Evolutionary conservation across 2,797 vertebrate species (phyloP), one percentile per base, ranked within the genome.

Genomic region (Alcedo quadribrachys): DNA sequence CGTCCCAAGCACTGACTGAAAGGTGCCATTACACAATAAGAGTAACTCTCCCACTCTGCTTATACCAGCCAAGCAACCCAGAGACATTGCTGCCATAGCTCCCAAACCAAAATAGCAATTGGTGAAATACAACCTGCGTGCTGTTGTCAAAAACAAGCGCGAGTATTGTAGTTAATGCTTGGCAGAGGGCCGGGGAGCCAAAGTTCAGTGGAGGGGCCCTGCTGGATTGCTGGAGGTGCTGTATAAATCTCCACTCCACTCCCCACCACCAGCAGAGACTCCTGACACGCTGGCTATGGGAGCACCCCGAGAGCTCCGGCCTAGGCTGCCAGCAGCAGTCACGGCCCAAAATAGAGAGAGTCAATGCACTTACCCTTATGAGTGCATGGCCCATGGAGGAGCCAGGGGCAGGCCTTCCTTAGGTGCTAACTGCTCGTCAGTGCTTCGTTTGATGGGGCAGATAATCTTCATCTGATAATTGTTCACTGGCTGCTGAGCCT

Each of bases 111-210:
- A 98, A 98, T 98, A 98, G 97, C 96, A 90, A 82, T 85, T 18
- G 90, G 73, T 97, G 97, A 97, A 97, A 98, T 94, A 93, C 85
- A 97, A 97, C 93, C 97, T 96, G 93, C 79, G 45, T 27, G 80
- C 96, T 96, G 97, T 97, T 97, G 97, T 97, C 82, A 84, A 97
- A 97, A 98, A 97, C 97, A 97, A 97, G 96, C 73, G 93, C 58
- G 50, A 95, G 97, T 97, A 97, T 98, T 97, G 97, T 97, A 96
- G 97, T 97, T 97, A 97, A 96, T 94, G 85, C 95, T 96, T 97
- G 97, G 97, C 97, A 96, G 89, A 62, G 79, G 65, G 93, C 92
- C 66, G 84, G 76, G 84, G 70, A 95, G 88, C 82, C 89, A 85
- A 75, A 95, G 87, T 94, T 97, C 91, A 90, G 78, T 43, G 7